Percentiles rank a stretch among this genome's conserved stretches.
Conservation (phyloP, 2,888 invertebrate genomes). For the Phragmatobia fuliginosa region DNA sequence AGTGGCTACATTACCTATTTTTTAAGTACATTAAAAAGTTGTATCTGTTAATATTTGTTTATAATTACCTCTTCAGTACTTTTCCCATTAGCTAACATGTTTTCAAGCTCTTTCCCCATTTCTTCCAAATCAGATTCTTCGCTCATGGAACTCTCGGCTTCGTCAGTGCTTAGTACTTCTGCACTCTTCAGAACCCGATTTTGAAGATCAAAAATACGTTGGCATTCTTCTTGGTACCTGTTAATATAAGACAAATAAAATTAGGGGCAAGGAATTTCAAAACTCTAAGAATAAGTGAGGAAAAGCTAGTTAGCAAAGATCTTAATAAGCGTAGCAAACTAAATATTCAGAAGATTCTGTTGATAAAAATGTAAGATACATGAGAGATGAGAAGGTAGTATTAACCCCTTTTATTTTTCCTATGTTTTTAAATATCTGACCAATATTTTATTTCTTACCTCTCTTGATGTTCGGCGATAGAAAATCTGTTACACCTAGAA, state of each 20-base stretch:
- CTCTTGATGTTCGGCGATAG: conserved; percentile 99
- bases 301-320: too few relatives aligned
- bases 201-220: conserved; percentile 98
- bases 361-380: too few relatives aligned
- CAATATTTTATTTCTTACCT: conserved; percentile 74
- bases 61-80: conserved; percentile 92
- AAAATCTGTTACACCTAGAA: conserved; percentile 98
- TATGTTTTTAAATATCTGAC: neutral
- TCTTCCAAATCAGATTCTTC: conserved; percentile 99
- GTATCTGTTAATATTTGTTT: neutral
- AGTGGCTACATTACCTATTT: too few relatives aligned
- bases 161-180: conserved; percentile 98
- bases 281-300: neutral
- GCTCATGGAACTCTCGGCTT: conserved; percentile 97
- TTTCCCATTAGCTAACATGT: conserved; percentile 98
- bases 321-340: too few relatives aligned
- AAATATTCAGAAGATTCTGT: too few relatives aligned
- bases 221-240: conserved; percentile 99
- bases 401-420: neutral
- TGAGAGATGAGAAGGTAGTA: too few relatives aligned
- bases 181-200: conserved; percentile 96
- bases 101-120: conserved; percentile 98
- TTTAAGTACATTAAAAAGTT: neutral
- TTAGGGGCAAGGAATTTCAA: neutral
- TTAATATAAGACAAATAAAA: neutral